Conservation (phyloP, 2,888 invertebrate species). For the Incurvaria masculella region DNA sequence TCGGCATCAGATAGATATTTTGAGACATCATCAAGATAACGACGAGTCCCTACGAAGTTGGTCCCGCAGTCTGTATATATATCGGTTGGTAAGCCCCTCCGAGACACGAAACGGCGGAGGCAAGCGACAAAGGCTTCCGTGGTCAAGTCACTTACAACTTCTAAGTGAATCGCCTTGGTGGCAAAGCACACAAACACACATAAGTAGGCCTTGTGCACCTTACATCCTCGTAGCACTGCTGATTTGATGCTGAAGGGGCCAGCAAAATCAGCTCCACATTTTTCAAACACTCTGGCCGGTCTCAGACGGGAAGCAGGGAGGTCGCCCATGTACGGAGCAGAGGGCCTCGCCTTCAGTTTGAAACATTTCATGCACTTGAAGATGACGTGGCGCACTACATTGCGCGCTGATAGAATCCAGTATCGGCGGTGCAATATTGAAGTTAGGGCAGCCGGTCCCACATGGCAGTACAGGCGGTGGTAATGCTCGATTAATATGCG, state of each 20-base stretch:
- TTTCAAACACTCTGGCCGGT: background rate
- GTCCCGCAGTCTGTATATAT: constrained; percentile 9
- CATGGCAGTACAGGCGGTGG: background rate
- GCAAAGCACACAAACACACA: constrained; percentile 10
- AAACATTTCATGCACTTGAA: background rate
- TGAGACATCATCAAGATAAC: constrained; percentile 5
- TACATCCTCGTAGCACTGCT: background rate
- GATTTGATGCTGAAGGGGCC: background rate
- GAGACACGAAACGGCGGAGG: constrained; percentile 8
- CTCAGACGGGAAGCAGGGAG: background rate
- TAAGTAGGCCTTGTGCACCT: constrained; percentile 3
- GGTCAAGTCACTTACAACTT: constrained; percentile 8
- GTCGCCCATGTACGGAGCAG: background rate
- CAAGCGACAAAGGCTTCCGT: constrained; percentile 12
- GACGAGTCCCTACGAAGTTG: constrained; percentile 11
- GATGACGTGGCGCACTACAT: background rate
- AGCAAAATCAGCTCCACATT: constrained; percentile 1
- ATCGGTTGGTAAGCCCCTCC: constrained; percentile 6
- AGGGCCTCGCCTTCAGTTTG: background rate
- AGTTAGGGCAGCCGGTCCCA: background rate
- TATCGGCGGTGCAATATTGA: background rate
- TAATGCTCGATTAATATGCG: background rate
- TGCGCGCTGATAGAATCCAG: background rate
- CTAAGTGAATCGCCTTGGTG: constrained; percentile 11
- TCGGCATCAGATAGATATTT: background rate